Evolutionary conservation across 1,140 invertebrate species (phyloP).

Genomic region (Diachasma alloeum): DNA sequence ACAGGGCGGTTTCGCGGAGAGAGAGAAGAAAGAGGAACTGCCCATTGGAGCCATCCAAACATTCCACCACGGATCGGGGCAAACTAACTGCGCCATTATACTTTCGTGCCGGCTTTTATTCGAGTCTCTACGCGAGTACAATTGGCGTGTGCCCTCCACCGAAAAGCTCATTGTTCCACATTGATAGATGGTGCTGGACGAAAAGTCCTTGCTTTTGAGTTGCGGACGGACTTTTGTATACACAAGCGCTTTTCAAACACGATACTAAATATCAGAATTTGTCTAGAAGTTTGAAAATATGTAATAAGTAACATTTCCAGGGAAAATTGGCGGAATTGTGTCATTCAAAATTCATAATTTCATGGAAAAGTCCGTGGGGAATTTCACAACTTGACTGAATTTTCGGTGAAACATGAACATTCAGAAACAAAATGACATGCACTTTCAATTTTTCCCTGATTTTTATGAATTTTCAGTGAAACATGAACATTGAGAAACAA

Average conservation of each 20-base stretch:
- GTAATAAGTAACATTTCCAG: too few relatives aligned
- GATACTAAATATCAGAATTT: not conserved
- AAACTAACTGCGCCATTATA: constrained; percentile 27
- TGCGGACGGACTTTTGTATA: not conserved
- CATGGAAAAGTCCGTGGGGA: too few relatives aligned
- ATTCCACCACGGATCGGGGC: constrained; percentile 23
- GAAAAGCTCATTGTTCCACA: constrained; percentile 12
- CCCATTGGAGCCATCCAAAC: constrained; percentile 25
- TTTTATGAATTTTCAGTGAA: too few relatives aligned
- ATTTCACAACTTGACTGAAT: too few relatives aligned
- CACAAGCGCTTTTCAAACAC: not conserved
- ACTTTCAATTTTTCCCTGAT: too few relatives aligned
- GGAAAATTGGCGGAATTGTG: not conserved
- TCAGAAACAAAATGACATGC: too few relatives aligned
- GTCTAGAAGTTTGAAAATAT: not conserved
- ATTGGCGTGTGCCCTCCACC: constrained; percentile 10
- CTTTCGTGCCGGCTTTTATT: constrained; percentile 27
- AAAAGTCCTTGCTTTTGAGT: not conserved
- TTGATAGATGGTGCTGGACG: constrained; percentile 27
- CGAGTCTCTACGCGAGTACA: constrained; percentile 3
- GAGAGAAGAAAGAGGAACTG: constrained; percentile 1
- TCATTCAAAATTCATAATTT: not conserved
- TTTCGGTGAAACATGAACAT: too few relatives aligned
- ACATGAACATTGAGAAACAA: too few relatives aligned
- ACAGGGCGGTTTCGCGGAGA: not conserved